Conservation (phyloP, 1,140 invertebrate species). For the Heliconius congener region DNA sequence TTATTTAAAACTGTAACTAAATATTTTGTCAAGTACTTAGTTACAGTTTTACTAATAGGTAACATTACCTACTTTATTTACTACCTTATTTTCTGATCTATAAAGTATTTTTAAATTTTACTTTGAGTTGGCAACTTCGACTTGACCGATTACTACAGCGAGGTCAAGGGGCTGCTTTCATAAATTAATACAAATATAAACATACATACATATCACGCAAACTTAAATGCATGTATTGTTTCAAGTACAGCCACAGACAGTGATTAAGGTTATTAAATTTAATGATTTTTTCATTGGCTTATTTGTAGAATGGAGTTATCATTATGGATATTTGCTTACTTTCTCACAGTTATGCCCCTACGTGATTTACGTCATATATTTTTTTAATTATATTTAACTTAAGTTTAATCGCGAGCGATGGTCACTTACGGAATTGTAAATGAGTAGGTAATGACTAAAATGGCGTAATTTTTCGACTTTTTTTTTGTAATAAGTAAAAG, state of each 20-base stretch:
- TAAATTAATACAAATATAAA: conserved; percentile 18
- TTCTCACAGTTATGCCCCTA: not conserved
- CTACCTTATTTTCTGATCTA: not conserved
- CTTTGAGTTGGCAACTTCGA: not conserved
- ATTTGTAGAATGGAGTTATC: not conserved
- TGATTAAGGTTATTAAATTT: not conserved
- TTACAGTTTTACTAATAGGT: not conserved
- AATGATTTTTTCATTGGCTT: not conserved
- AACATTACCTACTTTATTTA: not conserved
- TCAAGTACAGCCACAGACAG: not conserved
- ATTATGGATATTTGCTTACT: not conserved
- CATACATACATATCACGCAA: conserved; percentile 5
- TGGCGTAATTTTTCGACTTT: too few relatives aligned
- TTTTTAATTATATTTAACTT: too few relatives aligned
- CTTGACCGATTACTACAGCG: conserved; percentile 22
- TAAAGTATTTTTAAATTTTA: not conserved
- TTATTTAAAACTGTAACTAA: too few relatives aligned
- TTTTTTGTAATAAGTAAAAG: too few relatives aligned
- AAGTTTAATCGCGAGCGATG: too few relatives aligned
- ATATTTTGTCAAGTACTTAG: too few relatives aligned
- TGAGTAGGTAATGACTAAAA: too few relatives aligned
- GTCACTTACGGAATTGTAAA: too few relatives aligned
- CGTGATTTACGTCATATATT: not conserved
- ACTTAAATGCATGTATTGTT: not conserved
- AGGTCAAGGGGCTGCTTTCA: conserved; percentile 17